A percentile compares a stretch with the other conserved stretches of the same genome.
Evolutionary conservation across 2,888 invertebrate species (phyloP).

Genomic region (Tiliacea aurago): DNA sequence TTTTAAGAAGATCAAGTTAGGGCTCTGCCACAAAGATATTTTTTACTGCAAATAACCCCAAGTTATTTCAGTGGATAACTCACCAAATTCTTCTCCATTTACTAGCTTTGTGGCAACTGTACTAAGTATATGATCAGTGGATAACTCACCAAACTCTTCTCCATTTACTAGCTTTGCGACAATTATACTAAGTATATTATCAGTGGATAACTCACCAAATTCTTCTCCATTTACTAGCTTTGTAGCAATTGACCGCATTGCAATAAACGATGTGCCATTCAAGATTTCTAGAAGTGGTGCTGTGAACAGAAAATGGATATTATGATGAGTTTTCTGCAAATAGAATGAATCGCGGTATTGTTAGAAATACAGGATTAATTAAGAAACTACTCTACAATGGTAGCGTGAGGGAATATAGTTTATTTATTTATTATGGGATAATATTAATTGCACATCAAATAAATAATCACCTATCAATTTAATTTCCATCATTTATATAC

Average conservation of each 20-base stretch:
- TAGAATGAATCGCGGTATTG: neutral
- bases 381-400: neutral
- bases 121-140: neutral
- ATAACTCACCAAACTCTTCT: slow-evolving; percentile 92
- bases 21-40: no score
- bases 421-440: neutral
- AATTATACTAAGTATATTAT: slow-evolving; percentile 82
- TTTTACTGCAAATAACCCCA: no score
- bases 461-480: no score
- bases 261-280: slow-evolving; percentile 94
- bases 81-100: no score
- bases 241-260: slow-evolving; percentile 94
- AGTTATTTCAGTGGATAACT: no score
- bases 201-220: slow-evolving; percentile 89
- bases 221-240: slow-evolving; percentile 93
- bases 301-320: slow-evolving; percentile 73
- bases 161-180: slow-evolving; percentile 93
- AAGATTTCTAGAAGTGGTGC: slow-evolving; percentile 93
- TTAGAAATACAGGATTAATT: neutral
- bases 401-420: neutral
- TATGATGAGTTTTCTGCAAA: neutral
- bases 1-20: no score
- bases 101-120: no score
- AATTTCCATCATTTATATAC: no score
- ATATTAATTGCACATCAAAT: no score